Conservation (phyloP, 2,888 invertebrate genomes). For the Mesoligia furuncula region DNA sequence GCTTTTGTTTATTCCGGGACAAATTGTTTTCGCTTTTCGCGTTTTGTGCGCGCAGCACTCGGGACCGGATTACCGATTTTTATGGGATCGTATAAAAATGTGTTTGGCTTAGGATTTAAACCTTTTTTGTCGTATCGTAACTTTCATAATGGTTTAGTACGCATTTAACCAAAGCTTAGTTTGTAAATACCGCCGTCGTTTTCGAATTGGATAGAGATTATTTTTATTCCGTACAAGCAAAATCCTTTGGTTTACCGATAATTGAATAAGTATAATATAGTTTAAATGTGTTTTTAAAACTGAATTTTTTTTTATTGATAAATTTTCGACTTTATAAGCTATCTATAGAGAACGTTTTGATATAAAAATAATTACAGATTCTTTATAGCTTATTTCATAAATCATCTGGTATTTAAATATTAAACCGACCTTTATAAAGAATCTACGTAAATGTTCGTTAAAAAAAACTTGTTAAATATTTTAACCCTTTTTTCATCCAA, state of each 20-base stretch:
- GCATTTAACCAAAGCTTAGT: constrained; percentile 45
- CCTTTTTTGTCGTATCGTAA: constrained; percentile 58
- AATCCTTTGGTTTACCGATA: too few species aligned
- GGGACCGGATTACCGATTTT: constrained; percentile 55
- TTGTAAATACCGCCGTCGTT: constrained; percentile 24
- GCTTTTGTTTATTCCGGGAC: constrained; percentile 59
- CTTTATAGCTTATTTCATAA: not conserved
- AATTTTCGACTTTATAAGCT: not conserved
- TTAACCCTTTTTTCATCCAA: not conserved
- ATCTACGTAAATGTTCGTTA: not conserved
- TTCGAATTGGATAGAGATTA: constrained; percentile 6
- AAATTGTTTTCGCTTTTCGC: constrained; percentile 56
- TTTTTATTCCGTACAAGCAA: constrained; percentile 8
- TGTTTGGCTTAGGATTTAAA: constrained; percentile 56
- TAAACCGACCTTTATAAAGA: not conserved
- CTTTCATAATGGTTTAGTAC: constrained; percentile 53
- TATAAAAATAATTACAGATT: not conserved
- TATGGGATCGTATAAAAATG: constrained; percentile 59
- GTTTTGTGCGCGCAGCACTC: constrained; percentile 39
- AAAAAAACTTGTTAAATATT: too few species aligned
- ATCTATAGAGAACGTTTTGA: not conserved
- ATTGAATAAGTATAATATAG: not conserved
- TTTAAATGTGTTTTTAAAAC: not conserved
- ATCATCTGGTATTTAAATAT: not conserved
- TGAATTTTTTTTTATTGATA: not conserved